These are phyloP conservation scores for Gonocerus acuteangulatus DNA, from an alignment of 2,888 invertebrate species.

Conservation along the genomic window DNA sequence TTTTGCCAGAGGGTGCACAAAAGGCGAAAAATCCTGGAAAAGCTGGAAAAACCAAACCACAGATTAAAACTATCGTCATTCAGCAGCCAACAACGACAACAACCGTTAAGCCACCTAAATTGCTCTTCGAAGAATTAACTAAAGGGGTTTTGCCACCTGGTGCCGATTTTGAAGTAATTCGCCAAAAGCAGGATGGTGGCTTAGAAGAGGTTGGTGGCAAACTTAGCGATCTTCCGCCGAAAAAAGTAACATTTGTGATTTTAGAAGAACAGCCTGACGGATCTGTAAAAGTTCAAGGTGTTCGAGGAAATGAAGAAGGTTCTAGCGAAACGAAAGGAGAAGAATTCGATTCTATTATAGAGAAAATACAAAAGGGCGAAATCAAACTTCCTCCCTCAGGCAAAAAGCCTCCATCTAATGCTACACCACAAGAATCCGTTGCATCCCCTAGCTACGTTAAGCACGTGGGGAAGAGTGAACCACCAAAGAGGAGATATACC, in stretches of 20 bases:
- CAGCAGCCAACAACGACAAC: conserved; percentile 45
- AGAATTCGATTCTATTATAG: conserved; percentile 68
- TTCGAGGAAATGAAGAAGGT: conserved; percentile 66
- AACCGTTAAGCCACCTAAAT: conserved; percentile 55
- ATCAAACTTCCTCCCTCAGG: conserved; percentile 63
- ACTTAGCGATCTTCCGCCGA: conserved; percentile 53
- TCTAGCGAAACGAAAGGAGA: conserved; percentile 56
- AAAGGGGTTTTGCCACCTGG: conserved; percentile 71
- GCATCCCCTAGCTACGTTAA: conserved; percentile 37
- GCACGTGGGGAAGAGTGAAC: conserved; percentile 27
- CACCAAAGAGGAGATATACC: conserved; percentile 28
- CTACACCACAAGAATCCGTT: conserved; percentile 36
- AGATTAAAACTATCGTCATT: conserved; percentile 38
- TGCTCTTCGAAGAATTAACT: conserved; percentile 67
- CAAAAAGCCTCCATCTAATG: conserved; percentile 19
- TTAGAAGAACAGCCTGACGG: conserved; percentile 80
- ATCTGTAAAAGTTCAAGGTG: conserved; percentile 74
- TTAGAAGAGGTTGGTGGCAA: conserved; percentile 62
- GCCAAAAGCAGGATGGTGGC: conserved; percentile 64
- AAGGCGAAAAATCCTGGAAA: conserved; percentile 36
- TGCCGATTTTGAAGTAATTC: conserved; percentile 71
- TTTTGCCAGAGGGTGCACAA: conserved; percentile 41
- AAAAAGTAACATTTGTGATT: conserved; percentile 79
- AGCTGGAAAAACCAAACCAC: conserved; percentile 25
- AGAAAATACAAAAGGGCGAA: conserved; percentile 72